Conservation (phyloP, 2,113 vertebrate genomes). For the Puffinus mauretanicus region DNA sequence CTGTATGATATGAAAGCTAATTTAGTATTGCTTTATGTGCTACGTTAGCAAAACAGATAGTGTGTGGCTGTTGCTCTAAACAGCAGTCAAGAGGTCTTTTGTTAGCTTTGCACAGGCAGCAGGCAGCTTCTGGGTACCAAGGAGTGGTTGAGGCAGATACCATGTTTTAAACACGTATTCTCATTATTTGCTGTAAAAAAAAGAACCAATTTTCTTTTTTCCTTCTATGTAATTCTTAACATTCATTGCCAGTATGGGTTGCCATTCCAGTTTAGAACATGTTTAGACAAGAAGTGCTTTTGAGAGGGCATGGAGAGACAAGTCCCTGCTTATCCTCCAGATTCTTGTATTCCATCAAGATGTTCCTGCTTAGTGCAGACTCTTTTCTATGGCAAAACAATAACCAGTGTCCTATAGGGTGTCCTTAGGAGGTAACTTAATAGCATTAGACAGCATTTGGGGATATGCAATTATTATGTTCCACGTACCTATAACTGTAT, state of each 20-base stretch:
- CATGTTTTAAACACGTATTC: neutral
- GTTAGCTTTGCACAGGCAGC: neutral
- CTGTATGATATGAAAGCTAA: conserved; percentile 63
- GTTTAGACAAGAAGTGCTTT: neutral
- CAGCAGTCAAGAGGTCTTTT: neutral
- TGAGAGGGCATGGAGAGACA: neutral
- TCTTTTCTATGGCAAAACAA: neutral
- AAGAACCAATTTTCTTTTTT: neutral
- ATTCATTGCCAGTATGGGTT: neutral
- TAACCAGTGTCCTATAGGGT: neutral
- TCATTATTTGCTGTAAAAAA: neutral
- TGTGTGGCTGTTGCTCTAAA: neutral
- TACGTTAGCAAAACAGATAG: conserved; percentile 14
- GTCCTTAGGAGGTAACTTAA: neutral
- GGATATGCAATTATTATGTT: neutral
- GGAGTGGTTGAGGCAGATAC: neutral
- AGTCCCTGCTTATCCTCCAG: neutral
- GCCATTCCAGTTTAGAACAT: neutral
- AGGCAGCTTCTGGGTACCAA: neutral
- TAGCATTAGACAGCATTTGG: neutral
- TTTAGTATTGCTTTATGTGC: conserved; percentile 47
- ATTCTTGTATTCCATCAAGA: neutral
- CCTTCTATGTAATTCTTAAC: neutral
- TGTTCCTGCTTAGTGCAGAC: neutral
- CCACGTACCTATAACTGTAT: neutral